Base-by-base conservation (phyloP, 2,113 vertebrate species). In the Equus quagga region DNA sequence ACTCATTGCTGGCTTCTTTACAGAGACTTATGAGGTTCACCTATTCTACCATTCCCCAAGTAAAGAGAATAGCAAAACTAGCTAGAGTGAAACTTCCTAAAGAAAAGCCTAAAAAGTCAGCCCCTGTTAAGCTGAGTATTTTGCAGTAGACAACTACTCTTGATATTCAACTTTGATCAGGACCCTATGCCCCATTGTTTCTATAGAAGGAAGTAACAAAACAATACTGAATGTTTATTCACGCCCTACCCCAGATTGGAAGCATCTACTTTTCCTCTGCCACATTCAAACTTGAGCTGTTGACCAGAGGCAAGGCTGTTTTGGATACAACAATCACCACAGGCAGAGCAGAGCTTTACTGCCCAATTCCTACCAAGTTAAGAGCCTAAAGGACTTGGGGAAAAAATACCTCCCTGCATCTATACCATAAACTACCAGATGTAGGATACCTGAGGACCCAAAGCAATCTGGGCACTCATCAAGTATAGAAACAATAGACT, bases 81-180 rank as follows among this genome's bases (percentile, higher is more conserved):
- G 54, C 36, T 94, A 58, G 41, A 95, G 85, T 5, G 0, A 56
- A 96, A 89, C 5, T 86, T 96, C 60, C 54, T 75, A 21, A 97
- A 92, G 83, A 93, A 94, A 85, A 96, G 24, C 24, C 51, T 44
- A 62, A 94, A 91, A 90, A 69, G 26, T 69, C 10, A 46, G 31
- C 28, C 18, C 86, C 65, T 44, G 31, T 65, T 89, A 93, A 84
- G 17, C 36, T 58, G 60, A 70, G 19, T 76, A 44, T 54, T 94
- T 92, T 97, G 64, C 33, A 91, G n/a, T 72, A 97, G 14, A 72
- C 46, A 96, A 80, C 19, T 67, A 89, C 46, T 94, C 49, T 84
- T 84, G 21, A 82, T 51, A 81, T 8, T 95, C 79, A 90, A 54
- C 31, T 85, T 94, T 86, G 23, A 49, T 94, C 60, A 97, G 64